phyloP scores from a whole-genome alignment of 2,888 invertebrate genomes.

The Ophion obscuratus region DNA sequence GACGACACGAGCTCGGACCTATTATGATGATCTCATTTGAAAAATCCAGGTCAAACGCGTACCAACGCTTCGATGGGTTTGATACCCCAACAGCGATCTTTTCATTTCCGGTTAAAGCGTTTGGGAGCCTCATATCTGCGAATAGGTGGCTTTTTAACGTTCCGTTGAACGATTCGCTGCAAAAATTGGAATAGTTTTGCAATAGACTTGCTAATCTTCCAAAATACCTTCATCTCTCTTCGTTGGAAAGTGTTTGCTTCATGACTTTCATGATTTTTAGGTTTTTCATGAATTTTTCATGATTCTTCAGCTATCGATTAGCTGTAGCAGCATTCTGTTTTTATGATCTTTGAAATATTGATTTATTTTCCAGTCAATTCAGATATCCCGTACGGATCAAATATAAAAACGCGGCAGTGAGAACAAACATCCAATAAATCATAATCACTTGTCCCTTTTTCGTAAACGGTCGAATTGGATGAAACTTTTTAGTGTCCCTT shows the following conservation, averaged over 20 bases:
- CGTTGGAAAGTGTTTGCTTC: not conserved
- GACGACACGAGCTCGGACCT: slow-evolving; percentile 51
- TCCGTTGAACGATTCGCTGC: not conserved
- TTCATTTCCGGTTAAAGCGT: not conserved
- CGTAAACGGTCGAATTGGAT: too few relatives aligned
- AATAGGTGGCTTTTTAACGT: not conserved
- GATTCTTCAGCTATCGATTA: not conserved
- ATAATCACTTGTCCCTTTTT: too few relatives aligned
- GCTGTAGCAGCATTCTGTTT: not conserved
- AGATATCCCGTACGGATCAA: too few relatives aligned
- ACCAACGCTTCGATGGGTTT: not conserved
- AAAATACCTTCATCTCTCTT: not conserved
- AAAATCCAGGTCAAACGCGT: slow-evolving; percentile 62
- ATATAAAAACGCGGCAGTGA: too few relatives aligned
- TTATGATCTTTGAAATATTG: not conserved
- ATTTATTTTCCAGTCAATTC: not conserved
- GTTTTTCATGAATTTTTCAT: too few relatives aligned
- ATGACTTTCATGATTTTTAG: not conserved
- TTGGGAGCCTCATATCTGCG: not conserved
- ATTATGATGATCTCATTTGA: slow-evolving; percentile 64
- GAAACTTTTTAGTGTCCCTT: too few relatives aligned
- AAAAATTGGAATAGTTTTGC: not conserved
- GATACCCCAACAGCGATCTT: not conserved
- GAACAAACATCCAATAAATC: too few relatives aligned
- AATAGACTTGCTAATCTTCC: not conserved